Percentiles rank a stretch among this genome's conserved stretches.
phyloP scores from a whole-genome alignment of 2,113 vertebrate species.

The Ophiodon elongatus region DNA sequence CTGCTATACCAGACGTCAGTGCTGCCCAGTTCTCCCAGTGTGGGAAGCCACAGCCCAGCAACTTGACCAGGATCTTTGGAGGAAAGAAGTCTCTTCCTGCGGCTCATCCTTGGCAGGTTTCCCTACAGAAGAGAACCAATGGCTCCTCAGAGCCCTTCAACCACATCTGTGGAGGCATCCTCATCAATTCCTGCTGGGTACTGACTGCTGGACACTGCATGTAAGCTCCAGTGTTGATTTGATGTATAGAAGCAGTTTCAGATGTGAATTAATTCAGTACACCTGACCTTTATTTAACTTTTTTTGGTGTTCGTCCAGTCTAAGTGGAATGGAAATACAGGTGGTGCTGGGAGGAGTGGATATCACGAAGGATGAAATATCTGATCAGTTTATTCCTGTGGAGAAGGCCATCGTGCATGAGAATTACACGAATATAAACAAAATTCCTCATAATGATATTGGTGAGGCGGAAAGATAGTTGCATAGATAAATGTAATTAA shows the following conservation, averaged over 20 bases:
- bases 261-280: not conserved
- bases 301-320: conserved; percentile 10
- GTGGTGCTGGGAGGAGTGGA: conserved; percentile 87
- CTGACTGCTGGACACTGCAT: conserved; percentile 92
- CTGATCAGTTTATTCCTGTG: conserved; percentile 87
- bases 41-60: conserved; percentile 72
- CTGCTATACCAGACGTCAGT: too few relatives aligned
- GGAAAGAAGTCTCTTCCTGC: conserved; percentile 87
- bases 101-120: conserved; percentile 92
- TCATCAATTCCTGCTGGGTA: conserved; percentile 91
- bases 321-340: conserved; percentile 64
- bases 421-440: too few relatives aligned
- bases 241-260: not conserved
- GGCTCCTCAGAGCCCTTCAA: conserved; percentile 1
- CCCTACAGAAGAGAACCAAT: conserved; percentile 79
- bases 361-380: conserved; percentile 79
- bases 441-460: conserved; percentile 88
- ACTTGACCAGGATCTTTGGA: conserved; percentile 85
- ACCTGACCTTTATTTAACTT: not conserved
- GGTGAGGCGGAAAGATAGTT: conserved; percentile 70
- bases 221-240: conserved; percentile 74
- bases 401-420: conserved; percentile 82
- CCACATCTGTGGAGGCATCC: conserved; percentile 88
- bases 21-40: conserved; percentile 80
- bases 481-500: not conserved